These are phyloP conservation scores for Miichthys miiuy DNA, from an alignment of 2,797 vertebrate species.

Conservation along the genomic window DNA sequence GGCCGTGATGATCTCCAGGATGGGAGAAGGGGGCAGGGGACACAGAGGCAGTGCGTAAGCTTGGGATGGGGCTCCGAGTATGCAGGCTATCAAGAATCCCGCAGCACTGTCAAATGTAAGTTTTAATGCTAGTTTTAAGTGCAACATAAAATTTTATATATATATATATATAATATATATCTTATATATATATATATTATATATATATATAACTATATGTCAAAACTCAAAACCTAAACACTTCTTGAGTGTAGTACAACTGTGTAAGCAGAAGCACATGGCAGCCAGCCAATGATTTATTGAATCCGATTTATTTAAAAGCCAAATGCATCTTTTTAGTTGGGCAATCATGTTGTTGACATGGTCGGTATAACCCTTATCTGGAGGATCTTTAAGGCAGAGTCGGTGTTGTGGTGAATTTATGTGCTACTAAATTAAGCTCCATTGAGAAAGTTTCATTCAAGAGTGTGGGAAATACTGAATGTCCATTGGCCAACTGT, in stretches of 20 bases:
- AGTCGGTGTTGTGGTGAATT: constrained; percentile 8
- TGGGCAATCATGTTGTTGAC: background rate
- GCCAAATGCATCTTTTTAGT: background rate
- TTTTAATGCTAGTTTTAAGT: constrained; percentile 45
- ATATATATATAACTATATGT: background rate
- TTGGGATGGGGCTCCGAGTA: constrained; percentile 94
- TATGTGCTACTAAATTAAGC: constrained; percentile 27
- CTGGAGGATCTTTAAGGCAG: background rate
- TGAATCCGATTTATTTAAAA: background rate
- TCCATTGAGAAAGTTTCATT: constrained; percentile 65
- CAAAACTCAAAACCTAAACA: constrained; percentile 6
- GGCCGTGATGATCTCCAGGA: constrained; percentile 79
- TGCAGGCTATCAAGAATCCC: constrained; percentile 94
- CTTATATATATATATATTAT: too few relatives aligned
- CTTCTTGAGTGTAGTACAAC: background rate
- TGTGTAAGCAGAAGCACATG: constrained; percentile 17
- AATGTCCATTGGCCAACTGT: constrained; percentile 17
- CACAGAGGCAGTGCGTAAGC: constrained; percentile 85
- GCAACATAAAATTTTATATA: background rate
- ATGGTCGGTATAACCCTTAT: background rate
- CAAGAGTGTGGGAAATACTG: constrained; percentile 50
- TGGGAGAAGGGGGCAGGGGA: constrained; percentile 72
- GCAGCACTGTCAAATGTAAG: constrained; percentile 98
- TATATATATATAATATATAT: too few relatives aligned
- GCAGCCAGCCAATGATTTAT: constrained; percentile 4